A percentile compares a stretch with the other conserved stretches of the same genome.
Conservation (phyloP, 2,888 invertebrate species). For the Caradrina kadenii region DNA sequence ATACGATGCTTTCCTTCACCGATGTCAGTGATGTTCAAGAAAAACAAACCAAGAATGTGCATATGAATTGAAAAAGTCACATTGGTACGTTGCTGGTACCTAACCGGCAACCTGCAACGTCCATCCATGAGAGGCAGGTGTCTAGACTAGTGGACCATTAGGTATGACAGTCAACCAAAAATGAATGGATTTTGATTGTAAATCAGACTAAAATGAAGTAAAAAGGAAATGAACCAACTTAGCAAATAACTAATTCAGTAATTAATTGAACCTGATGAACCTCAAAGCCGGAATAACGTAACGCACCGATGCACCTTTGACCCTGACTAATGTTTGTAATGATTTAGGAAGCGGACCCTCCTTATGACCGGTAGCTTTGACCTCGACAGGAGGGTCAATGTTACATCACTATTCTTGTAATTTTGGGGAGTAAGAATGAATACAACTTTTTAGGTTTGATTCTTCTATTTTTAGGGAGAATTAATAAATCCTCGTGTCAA, state of each 20-base stretch:
- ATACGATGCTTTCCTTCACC: no score
- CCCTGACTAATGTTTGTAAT: slow-evolving; percentile 45
- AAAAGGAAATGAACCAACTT: slow-evolving; percentile 13
- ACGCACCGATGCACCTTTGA: slow-evolving; percentile 34
- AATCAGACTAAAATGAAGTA: neutral
- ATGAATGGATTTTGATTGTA: neutral
- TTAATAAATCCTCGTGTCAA: neutral
- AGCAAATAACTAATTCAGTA: slow-evolving; percentile 33
- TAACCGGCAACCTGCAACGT: no score
- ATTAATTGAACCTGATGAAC: slow-evolving; percentile 38
- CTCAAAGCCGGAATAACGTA: slow-evolving; percentile 35
- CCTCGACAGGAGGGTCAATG: slow-evolving; percentile 13
- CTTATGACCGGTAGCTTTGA: slow-evolving; percentile 19
- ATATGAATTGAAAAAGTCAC: no score
- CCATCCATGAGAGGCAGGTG: no score
- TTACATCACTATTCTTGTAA: neutral
- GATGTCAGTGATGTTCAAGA: no score
- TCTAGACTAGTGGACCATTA: no score
- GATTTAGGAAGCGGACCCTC: slow-evolving; percentile 34
- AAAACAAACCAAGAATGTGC: no score
- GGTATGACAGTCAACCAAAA: no score
- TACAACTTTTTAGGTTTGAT: neutral
- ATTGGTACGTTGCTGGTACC: no score
- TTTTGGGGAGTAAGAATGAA: neutral
- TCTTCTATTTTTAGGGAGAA: neutral